A percentile compares a stretch with the other conserved stretches of the same genome.
These are phyloP conservation scores for Monopis laevigella DNA, from an alignment of 2,888 invertebrate species.

Conservation along the genomic window DNA sequence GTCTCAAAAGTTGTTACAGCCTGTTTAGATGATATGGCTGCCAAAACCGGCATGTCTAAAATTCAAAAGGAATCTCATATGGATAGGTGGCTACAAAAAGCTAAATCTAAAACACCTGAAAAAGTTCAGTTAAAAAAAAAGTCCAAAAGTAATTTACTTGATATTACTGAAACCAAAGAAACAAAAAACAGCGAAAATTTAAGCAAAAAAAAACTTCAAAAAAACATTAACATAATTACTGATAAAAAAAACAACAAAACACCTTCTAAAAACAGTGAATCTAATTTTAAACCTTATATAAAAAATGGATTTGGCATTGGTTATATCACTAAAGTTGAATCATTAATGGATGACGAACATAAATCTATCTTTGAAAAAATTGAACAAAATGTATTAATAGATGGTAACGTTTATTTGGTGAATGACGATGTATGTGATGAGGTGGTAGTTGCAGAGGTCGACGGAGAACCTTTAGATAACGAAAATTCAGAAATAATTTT, in stretches of 20 bases:
- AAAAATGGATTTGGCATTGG: too few relatives aligned
- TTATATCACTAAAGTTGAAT: too few relatives aligned
- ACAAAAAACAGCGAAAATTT: not conserved
- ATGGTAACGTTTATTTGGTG: too few relatives aligned
- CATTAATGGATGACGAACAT: too few relatives aligned
- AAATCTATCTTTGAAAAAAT: too few relatives aligned
- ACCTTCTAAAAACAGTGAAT: too few relatives aligned
- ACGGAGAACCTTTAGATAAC: too few relatives aligned
- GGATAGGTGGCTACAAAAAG: constrained; percentile 61
- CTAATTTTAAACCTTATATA: too few relatives aligned
- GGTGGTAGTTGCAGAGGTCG: too few relatives aligned
- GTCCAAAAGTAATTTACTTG: constrained; percentile 13
- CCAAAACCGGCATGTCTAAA: constrained; percentile 56
- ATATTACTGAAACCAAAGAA: not conserved
- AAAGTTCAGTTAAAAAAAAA: too few relatives aligned
- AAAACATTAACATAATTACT: not conserved
- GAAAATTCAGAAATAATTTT: not conserved
- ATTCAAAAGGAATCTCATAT: constrained; percentile 60
- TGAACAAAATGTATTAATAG: too few relatives aligned
- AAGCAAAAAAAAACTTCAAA: not conserved
- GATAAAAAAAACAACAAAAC: not conserved
- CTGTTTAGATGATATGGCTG: constrained; percentile 58
- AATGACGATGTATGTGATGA: too few relatives aligned
- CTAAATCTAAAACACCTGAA: constrained; percentile 59
- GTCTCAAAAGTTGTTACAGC: constrained; percentile 58